Base-by-base conservation (phyloP, 2,888 invertebrate genomes). In the Eustalomyia histrio region DNA sequence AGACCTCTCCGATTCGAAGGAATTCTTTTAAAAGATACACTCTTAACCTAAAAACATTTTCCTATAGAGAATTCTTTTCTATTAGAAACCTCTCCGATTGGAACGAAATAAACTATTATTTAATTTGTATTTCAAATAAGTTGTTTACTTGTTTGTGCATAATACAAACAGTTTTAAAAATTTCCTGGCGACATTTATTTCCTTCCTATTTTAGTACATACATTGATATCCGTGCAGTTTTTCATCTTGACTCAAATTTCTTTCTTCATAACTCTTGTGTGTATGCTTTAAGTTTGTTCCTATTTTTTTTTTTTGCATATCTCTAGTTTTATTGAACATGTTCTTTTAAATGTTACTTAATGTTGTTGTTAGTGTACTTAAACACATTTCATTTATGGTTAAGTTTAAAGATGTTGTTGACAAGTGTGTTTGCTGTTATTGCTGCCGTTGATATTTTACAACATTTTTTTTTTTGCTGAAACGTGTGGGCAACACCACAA, bases 401-500 rank as follows among this genome's bases (percentile, higher is more conserved):
- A 29, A n/a, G 61, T 64, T 64, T 55, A 61, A 64, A 73, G 52
- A 79, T 76, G 76, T 80, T 76, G 74, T 80, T 80, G 74, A 72
- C 82, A 79, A 73, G 73, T 76, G 71, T 73, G 55, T 52, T 53
- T 63, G 64, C 53, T 64, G 65, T 12, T 64, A 55, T 33, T 39
- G 35, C 53, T 57, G 58, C 17, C 69, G 33, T 52, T 60, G 50
- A 29, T 65, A 35, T 68, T 78, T 71, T 50, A 53, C 52, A 12
- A 14, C 14, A 39, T 39, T 39, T 57, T 57, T 53, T 73, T 53
- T 69, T 80, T 76, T 71, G 71, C 57, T 79, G 75, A 58, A 58
- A 65, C 79, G 73, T 74, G 76, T 79, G 83, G 76, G 82, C 78
- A 39, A 74, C 76, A 60, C 73, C 78, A 68, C 68, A 76, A 81